Base-by-base conservation (phyloP, 2,888 invertebrate genomes). In the Hymenopus coronatus region DNA sequence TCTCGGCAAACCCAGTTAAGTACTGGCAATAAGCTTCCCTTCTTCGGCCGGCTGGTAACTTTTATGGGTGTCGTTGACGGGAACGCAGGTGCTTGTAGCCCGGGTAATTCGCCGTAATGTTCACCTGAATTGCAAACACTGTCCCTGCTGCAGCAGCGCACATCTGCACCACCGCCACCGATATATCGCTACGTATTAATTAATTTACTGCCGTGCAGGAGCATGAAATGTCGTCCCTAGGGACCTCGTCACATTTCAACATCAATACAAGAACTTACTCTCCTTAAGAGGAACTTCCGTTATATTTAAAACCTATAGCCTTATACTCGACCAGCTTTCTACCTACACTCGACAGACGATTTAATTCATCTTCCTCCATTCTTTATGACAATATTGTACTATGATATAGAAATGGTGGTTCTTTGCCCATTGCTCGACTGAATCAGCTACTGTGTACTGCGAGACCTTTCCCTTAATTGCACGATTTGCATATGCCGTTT, bases 51-150 rank as follows among this genome's bases (percentile, higher is more conserved):
- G 4, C 40, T 20, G 25, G 54, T 70, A 70, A 70, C 54, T 70
- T 70, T 70, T 70, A 70, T 70, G 54, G 54, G 20, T 20, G 54
- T 54, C 54, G 54, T 20, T 83, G 3, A 28, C 28, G 14, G 28
- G 83, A 83, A 33, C 85, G 85, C 88, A 88, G 88, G 88, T 88
- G 88, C 81, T 70, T 81, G 30, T 20, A 28, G 27, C 28, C 33
- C 27, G 30, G 27, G 88, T 84, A 88, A 85, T 88, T 85, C 81
- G 85, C 88, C 54, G 70, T 88, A 88, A 88, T 85, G 88, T 84
- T 84, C 88, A 83, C 83, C 83, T 85, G 85, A 85, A 85, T 85
- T 85, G 85, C 85, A 46, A 40, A 40, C 85, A 27, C 20, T 33
- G 33, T 40, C 33, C 30, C 84, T 84, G n/a, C 27, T 85, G 85